Evolutionary conservation across 2,113 vertebrate species (phyloP).

Genomic region (Heloderma charlesbogerti): DNA sequence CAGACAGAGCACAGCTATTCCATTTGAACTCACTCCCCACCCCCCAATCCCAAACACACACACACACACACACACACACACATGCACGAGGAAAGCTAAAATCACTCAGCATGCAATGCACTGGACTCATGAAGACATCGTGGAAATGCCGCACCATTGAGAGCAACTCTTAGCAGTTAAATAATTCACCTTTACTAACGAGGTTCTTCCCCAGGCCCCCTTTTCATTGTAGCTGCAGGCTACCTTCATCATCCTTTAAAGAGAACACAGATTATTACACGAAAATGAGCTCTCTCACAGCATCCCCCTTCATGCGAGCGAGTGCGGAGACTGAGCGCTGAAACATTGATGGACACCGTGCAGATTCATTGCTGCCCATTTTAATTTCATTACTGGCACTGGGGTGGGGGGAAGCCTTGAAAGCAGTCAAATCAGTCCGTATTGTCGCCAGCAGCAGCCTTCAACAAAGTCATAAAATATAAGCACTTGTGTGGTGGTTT

Average conservation of each 20-base stretch:
- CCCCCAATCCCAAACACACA: too few relatives aligned
- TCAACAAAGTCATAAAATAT: constrained; percentile 20
- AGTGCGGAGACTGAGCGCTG: neutral
- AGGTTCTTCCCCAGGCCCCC: neutral
- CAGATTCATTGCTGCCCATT: constrained; percentile 24
- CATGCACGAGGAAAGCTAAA: neutral
- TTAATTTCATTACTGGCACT: constrained; percentile 31
- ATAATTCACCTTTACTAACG: constrained; percentile 14
- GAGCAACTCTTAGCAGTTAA: neutral
- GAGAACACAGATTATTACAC: constrained; percentile 3
- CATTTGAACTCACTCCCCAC: neutral
- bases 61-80: neutral
- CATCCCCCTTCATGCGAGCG: neutral
- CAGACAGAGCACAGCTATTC: neutral
- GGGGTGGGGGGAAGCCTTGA: neutral
- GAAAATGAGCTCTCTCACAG: neutral
- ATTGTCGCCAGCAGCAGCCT: constrained; percentile 14
- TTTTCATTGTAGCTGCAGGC: neutral
- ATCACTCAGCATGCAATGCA: neutral
- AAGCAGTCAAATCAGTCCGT: neutral
- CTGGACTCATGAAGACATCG: neutral
- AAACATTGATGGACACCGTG: neutral
- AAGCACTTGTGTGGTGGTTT: constrained; percentile 9
- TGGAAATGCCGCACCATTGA: neutral
- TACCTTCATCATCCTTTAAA: constrained; percentile 12